Conservation (phyloP, 64 coral and sea anemone species). For the Dendrophyllia cribrosa region DNA sequence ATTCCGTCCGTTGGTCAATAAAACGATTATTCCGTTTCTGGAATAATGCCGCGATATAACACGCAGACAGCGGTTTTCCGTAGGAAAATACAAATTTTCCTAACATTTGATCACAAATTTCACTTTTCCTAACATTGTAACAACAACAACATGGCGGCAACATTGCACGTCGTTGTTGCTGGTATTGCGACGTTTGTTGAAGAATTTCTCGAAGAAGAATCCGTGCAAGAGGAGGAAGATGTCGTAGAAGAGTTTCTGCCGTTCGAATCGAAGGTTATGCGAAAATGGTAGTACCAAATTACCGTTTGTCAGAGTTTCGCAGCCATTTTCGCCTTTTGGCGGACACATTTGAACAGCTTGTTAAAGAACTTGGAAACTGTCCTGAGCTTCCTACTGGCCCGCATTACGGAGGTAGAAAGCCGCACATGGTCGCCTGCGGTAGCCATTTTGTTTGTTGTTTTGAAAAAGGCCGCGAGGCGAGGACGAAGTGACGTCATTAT, state of each 20-base stretch:
- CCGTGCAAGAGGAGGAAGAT: not conserved
- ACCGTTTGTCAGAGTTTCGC: not conserved
- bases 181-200: not conserved
- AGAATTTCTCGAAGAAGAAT: not conserved
- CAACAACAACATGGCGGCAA: not conserved
- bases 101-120: no score
- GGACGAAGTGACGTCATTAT: no score
- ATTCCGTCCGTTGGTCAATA: no score
- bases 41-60: not conserved
- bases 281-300: not conserved
- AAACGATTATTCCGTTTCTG: no score
- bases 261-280: not conserved
- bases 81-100: not conserved
- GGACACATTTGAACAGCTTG: no score
- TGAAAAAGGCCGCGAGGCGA: no score
- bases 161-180: not conserved
- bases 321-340: conserved; percentile 6
- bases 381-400: no score
- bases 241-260: not conserved
- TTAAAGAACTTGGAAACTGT: no score
- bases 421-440: no score
- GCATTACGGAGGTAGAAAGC: no score
- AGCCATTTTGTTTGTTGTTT: no score
- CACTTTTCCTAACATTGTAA: not conserved
- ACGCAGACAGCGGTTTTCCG: not conserved